Evolutionary conservation across 2,888 invertebrate genomes (phyloP).

Genomic region (Asteroscopus sphinx): DNA sequence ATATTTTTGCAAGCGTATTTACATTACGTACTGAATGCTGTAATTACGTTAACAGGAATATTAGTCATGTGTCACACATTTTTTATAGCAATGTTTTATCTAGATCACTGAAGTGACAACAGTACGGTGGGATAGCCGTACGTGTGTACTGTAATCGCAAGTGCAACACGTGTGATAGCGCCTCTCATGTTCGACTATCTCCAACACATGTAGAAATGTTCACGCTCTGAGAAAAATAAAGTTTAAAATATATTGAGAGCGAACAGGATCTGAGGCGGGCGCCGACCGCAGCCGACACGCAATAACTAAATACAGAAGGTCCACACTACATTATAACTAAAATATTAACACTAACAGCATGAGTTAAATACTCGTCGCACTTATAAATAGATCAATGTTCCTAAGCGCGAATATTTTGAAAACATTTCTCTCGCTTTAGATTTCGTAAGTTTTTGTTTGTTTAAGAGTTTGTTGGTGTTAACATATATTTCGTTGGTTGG

Average conservation of each 20-base stretch:
- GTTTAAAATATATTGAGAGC: constrained; percentile 20
- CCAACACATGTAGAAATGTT: neutral
- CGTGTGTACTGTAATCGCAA: neutral
- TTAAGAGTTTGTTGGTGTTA: neutral
- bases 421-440: no score
- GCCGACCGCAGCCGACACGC: constrained; percentile 1
- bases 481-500: neutral
- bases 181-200: constrained; percentile 4
- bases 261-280: constrained; percentile 21
- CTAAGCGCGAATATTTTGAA: no score
- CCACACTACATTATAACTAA: no score
- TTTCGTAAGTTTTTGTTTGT: neutral
- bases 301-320: constrained; percentile 3
- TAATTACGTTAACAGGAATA: constrained; percentile 5
- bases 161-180: neutral
- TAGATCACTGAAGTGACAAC: constrained; percentile 10
- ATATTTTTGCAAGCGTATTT: neutral
- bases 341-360: no score
- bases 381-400: no score
- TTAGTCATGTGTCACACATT: constrained; percentile 11
- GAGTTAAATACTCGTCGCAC: no score
- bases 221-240: constrained; percentile 20
- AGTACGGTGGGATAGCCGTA: neutral
- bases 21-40: neutral
- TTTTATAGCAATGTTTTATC: constrained; percentile 16